Evolutionary conservation across 1,140 invertebrate genomes (phyloP).

Genomic region (Pantala flavescens): DNA sequence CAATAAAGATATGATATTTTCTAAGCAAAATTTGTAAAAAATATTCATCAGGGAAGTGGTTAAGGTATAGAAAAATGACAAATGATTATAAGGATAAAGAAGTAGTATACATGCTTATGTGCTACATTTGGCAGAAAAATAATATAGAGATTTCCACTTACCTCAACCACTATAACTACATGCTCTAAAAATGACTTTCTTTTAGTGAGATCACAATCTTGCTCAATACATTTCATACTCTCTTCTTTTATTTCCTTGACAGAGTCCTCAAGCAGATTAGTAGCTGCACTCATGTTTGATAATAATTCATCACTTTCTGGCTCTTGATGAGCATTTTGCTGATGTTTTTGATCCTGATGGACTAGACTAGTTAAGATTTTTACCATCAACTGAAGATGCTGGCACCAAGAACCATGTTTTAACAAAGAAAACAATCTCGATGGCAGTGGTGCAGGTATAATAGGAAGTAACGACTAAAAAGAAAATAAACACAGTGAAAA

Average conservation of each 20-base stretch:
- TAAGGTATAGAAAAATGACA: too few species aligned
- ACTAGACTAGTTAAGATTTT: neutral
- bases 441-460: neutral
- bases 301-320: neutral
- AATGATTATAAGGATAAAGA: too few species aligned
- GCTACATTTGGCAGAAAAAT: too few species aligned
- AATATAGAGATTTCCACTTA: neutral
- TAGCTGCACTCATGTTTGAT: neutral
- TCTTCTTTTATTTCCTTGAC: neutral
- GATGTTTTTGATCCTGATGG: neutral
- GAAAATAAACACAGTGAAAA: too few species aligned
- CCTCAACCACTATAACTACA: neutral
- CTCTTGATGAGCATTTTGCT: neutral
- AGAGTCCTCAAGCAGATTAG: neutral
- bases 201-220: neutral
- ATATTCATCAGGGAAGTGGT: too few species aligned
- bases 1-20: too few species aligned
- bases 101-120: too few species aligned
- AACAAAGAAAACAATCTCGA: neutral
- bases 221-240: neutral
- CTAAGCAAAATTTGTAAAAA: too few species aligned
- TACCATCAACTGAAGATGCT: neutral
- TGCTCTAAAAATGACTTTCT: neutral
- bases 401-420: neutral
- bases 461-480: neutral